A percentile compares a stretch with the other conserved stretches of the same genome.
Evolutionary conservation across 2,797 vertebrate genomes (phyloP).

Genomic region (Brotula barbata): DNA sequence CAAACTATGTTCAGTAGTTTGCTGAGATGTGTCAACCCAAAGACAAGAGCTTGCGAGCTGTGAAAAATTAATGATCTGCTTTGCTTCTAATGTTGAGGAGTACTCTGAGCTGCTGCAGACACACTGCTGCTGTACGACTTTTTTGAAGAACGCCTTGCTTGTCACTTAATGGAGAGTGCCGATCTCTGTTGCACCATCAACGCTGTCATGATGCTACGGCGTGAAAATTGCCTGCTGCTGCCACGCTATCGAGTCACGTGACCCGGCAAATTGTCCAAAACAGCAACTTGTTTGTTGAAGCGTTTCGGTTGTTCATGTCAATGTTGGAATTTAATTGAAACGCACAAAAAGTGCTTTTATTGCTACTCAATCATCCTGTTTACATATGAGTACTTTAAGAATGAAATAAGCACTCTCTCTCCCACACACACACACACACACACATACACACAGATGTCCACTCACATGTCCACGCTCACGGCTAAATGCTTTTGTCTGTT

Average conservation of each 20-base stretch:
- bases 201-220: slow-evolving; percentile 28
- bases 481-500: slow-evolving; percentile 12
- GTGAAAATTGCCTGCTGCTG: slow-evolving; percentile 12
- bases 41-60: slow-evolving; percentile 53
- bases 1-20: slow-evolving; percentile 3
- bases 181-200: slow-evolving; percentile 26
- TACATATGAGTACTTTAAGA: slow-evolving; percentile 1
- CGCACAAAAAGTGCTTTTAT: slow-evolving; percentile 42
- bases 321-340: slow-evolving; percentile 46
- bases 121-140: slow-evolving; percentile 1
- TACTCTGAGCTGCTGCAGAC: not conserved
- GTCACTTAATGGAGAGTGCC: slow-evolving; percentile 8
- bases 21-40: slow-evolving; percentile 22
- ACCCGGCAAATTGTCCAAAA: slow-evolving; percentile 30
- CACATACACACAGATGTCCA: not conserved
- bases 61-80: slow-evolving; percentile 55
- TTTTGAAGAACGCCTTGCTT: slow-evolving; percentile 17
- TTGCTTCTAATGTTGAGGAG: slow-evolving; percentile 10
- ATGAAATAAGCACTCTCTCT: too few species aligned
- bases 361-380: slow-evolving; percentile 6
- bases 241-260: too few species aligned
- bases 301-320: slow-evolving; percentile 46
- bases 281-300: slow-evolving; percentile 30
- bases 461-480: slow-evolving; percentile 14
- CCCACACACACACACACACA: too few species aligned